Evolutionary conservation across 2,888 invertebrate species (phyloP).

Genomic region (Pseudococcus viburni): DNA sequence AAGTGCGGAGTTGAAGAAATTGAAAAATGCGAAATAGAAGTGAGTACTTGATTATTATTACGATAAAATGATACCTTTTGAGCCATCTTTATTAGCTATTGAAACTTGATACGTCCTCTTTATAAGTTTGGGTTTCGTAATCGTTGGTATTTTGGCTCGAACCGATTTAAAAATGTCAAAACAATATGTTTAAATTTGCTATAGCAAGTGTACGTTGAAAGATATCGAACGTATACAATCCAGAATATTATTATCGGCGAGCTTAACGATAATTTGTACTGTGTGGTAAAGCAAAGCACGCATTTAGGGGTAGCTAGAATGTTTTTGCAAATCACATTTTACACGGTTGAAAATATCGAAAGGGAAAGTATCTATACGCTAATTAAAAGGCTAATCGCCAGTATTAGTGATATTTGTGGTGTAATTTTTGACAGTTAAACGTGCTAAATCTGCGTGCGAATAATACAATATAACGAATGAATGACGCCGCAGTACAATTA

Average conservation of each 20-base stretch:
- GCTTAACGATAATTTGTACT: conserved; percentile 1
- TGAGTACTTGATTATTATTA: too few relatives aligned
- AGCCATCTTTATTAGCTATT: too few relatives aligned
- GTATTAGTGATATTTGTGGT: conserved; percentile 47
- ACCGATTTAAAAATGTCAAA: background rate
- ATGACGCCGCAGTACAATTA: conserved; percentile 9
- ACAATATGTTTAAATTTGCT: background rate
- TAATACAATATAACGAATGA: conserved; percentile 54
- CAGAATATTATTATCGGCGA: background rate
- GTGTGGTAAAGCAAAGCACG: background rate
- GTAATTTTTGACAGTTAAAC: conserved; percentile 56
- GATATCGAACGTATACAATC: background rate
- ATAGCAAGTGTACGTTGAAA: background rate
- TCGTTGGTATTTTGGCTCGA: background rate
- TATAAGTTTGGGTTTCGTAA: background rate
- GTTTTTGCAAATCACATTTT: conserved; percentile 48
- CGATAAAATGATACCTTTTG: too few relatives aligned
- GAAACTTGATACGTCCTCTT: background rate
- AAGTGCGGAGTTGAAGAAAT: too few relatives aligned
- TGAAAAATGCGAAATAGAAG: too few relatives aligned
- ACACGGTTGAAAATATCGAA: conserved; percentile 56
- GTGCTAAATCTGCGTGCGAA: conserved; percentile 57
- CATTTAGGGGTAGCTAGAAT: conserved; percentile 48
- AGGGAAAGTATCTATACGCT: conserved; percentile 52
- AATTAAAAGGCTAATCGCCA: conserved; percentile 56